Percentiles rank a stretch among this genome's conserved stretches.
Conservation (phyloP, 2,797 vertebrate genomes). For the Acomys russatus region DNA sequence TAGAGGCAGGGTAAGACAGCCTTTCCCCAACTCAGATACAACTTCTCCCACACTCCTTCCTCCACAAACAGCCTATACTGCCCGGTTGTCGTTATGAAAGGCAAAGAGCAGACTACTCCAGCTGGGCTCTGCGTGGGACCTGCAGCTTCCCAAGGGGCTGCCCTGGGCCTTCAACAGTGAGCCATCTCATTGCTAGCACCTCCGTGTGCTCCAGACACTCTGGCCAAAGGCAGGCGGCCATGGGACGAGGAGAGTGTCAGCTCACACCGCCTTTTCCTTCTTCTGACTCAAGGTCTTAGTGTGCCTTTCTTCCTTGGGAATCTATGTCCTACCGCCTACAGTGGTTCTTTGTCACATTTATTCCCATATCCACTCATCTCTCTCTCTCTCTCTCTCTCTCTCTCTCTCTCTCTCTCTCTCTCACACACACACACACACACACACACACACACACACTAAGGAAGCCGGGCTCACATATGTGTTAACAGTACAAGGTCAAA, state of each 20-base stretch:
- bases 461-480: background rate
- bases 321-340: background rate
- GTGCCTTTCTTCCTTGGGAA: background rate
- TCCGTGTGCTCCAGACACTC: background rate
- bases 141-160: background rate
- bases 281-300: background rate
- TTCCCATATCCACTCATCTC: background rate
- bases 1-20: background rate
- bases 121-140: background rate
- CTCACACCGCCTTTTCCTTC: background rate
- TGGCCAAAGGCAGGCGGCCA: background rate
- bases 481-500: background rate
- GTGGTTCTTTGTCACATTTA: background rate
- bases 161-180: background rate
- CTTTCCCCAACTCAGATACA: background rate
- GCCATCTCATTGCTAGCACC: background rate
- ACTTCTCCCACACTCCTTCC: background rate
- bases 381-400: too few species aligned
- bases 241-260: background rate
- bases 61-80: slow-evolving; percentile 7
- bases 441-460: fast-evolving
- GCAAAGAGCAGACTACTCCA: background rate
- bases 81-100: background rate
- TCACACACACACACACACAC: background rate
- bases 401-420: background rate